A percentile compares a stretch with the other conserved stretches of the same genome.
phyloP scores from a whole-genome alignment of 2,888 invertebrate genomes.

The Tachina lurida region DNA sequence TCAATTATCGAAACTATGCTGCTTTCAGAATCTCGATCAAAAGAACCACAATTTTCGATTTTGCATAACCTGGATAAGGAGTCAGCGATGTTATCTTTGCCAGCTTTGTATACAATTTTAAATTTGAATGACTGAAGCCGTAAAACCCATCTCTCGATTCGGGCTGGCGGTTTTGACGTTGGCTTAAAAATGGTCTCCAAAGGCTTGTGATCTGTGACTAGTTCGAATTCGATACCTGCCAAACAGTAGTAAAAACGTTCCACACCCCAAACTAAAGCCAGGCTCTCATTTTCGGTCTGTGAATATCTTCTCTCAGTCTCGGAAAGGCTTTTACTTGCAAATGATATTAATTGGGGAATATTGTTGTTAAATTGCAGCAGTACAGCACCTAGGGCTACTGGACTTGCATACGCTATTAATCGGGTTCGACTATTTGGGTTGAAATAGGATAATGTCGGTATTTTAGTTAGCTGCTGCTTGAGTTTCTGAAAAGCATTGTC shows the following conservation, averaged over 20 bases:
- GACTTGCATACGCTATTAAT: neutral
- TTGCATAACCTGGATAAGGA: no score
- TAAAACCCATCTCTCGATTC: no score
- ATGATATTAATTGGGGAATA: neutral
- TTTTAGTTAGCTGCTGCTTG: neutral
- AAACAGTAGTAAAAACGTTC: neutral
- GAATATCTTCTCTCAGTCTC: neutral
- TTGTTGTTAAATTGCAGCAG: neutral
- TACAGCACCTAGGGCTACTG: neutral
- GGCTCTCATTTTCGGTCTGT: neutral
- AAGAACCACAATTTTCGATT: no score
- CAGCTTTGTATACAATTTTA: no score
- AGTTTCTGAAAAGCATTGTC: neutral
- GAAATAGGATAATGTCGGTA: neutral
- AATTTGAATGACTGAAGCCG: no score
- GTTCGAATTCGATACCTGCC: neutral
- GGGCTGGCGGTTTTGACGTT: no score
- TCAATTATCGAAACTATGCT: no score
- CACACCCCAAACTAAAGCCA: neutral
- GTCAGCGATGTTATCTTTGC: no score
- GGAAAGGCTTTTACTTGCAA: slow-evolving; percentile 6
- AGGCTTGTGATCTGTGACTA: neutral
- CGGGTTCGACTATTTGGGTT: neutral
- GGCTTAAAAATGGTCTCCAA: no score
- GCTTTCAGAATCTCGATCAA: no score